Evolutionary conservation across 37 sponge, comb jelly and placozoan species (phyloP).

Genomic region (Lycopodina hypogea): DNA sequence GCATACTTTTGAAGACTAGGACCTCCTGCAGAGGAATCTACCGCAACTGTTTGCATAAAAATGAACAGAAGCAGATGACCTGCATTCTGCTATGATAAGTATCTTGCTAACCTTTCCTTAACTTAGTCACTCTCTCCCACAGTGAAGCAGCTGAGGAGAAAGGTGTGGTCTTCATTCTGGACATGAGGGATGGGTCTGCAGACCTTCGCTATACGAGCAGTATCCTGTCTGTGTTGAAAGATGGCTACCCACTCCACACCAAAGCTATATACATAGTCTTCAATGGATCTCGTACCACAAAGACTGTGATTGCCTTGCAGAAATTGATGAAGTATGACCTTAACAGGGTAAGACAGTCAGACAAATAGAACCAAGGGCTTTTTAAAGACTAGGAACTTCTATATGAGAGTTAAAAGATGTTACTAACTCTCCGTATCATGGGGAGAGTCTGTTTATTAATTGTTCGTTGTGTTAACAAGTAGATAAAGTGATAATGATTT

Average conservation of each 20-base stretch:
- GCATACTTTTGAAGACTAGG: too few relatives aligned
- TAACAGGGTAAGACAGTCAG: neutral
- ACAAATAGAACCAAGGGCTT: neutral
- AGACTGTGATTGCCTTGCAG: neutral
- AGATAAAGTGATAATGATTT: neutral
- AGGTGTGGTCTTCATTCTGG: conserved; percentile 47
- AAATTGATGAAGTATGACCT: neutral
- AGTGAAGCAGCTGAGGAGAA: conserved; percentile 36
- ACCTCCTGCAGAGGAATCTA: too few relatives aligned
- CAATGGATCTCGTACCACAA: conserved; percentile 27
- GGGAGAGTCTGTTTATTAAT: neutral
- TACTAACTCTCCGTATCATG: neutral
- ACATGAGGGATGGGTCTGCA: conserved; percentile 22
- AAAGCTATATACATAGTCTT: conserved; percentile 49
- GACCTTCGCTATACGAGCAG: conserved; percentile 13
- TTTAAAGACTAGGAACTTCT: neutral
- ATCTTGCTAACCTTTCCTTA: neutral
- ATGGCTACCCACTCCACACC: conserved; percentile 51
- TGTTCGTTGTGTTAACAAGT: neutral
- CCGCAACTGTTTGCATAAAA: too few relatives aligned
- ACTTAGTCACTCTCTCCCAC: neutral
- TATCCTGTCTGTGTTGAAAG: conserved; percentile 20
- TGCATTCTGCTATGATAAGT: too few relatives aligned
- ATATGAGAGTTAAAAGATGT: neutral
- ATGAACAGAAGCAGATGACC: too few relatives aligned